phyloP scores from a whole-genome alignment of 2,888 invertebrate species.

The Sepiola atlantica region DNA sequence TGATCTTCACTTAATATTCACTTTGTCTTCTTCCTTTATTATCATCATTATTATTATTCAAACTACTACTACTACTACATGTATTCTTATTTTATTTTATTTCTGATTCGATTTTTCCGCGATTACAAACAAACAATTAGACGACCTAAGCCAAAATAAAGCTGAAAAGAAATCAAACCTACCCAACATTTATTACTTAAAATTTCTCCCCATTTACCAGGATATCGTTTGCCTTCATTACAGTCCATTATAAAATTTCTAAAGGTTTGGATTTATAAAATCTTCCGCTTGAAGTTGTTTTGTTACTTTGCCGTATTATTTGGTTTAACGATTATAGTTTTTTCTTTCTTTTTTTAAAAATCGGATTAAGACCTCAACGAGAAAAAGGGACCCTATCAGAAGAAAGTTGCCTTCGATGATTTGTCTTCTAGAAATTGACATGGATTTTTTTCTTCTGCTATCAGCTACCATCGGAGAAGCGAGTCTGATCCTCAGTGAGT shows the following conservation, averaged over 20 bases:
- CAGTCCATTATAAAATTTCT: slow-evolving; percentile 13
- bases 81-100: neutral
- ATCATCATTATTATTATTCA: neutral
- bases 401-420: neutral
- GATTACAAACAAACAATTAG: slow-evolving; percentile 19
- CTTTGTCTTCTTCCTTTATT: neutral
- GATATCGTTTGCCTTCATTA: neutral
- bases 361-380: neutral
- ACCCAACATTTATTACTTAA: neutral
- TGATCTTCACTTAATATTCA: too few species aligned
- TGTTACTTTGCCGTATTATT: neutral
- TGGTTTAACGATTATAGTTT: neutral
- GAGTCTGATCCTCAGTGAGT: too few species aligned
- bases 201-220: neutral
- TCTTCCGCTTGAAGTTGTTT: neutral
- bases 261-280: slow-evolving; percentile 4
- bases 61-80: neutral
- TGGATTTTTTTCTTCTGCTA: neutral
- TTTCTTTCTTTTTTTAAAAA: neutral
- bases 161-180: neutral
- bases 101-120: neutral
- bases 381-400: neutral
- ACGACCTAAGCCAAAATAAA: neutral
- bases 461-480: neutral
- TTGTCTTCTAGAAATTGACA: neutral